phyloP scores from a whole-genome alignment of 1,140 invertebrate species.

The Ruditapes philippinarum region DNA sequence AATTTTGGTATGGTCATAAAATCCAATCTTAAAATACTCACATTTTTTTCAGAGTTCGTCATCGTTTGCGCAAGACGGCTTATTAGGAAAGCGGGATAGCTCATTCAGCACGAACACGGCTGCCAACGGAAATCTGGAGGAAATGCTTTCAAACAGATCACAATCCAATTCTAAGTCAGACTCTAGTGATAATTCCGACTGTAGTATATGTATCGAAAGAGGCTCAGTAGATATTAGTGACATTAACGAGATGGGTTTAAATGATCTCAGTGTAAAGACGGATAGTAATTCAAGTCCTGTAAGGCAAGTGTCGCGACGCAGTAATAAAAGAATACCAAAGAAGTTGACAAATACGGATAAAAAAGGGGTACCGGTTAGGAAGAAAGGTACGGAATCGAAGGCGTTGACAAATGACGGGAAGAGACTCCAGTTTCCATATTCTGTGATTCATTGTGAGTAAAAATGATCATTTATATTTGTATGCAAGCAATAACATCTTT shows the following conservation, averaged over 20 bases:
- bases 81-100: neutral
- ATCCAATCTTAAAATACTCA: too few relatives aligned
- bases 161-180: constrained; percentile 58
- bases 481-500: too few relatives aligned
- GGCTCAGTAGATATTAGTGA: constrained; percentile 40
- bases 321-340: neutral
- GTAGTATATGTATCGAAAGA: constrained; percentile 40
- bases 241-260: neutral
- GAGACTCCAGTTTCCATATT: constrained; percentile 57
- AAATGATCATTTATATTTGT: too few relatives aligned
- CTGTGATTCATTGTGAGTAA: constrained; percentile 60
- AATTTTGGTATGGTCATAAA: too few relatives aligned
- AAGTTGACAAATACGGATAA: constrained; percentile 1
- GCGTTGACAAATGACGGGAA: neutral
- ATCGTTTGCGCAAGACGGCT: neutral
- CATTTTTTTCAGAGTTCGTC: constrained; percentile 19
- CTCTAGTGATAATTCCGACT: constrained; percentile 51
- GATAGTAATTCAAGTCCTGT: constrained; percentile 55
- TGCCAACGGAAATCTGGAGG: neutral
- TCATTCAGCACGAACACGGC: neutral
- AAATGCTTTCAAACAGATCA: neutral
- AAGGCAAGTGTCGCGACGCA: neutral
- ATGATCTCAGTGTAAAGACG: constrained; percentile 9
- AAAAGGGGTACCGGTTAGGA: neutral
- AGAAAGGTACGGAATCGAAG: neutral